phyloP scores from a whole-genome alignment of 2,797 vertebrate genomes.

The Cirrhinus mrigala region DNA sequence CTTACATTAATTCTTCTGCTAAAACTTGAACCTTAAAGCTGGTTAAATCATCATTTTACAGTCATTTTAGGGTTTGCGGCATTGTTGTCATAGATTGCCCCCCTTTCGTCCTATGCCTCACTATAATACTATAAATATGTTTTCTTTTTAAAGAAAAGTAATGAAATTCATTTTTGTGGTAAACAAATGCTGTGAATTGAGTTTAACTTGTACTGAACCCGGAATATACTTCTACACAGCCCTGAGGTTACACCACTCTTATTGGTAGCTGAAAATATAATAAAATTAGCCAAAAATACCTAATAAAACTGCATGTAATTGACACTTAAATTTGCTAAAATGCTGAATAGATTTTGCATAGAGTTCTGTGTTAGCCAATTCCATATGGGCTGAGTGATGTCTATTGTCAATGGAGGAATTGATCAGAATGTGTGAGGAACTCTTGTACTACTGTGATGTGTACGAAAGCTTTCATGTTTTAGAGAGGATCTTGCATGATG shows the following conservation, averaged over 20 bases:
- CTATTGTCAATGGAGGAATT: constrained; percentile 2
- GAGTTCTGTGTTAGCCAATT: not conserved
- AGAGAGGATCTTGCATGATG: not conserved
- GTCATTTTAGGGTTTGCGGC: not conserved
- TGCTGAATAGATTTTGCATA: not conserved
- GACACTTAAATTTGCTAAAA: not conserved
- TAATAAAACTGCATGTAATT: not conserved
- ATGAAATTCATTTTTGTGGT: not conserved
- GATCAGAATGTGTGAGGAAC: constrained; percentile 7
- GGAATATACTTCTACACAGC: not conserved
- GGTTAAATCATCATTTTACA: not conserved
- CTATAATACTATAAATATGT: too few species aligned
- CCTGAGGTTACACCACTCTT: not conserved
- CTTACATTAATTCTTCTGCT: not conserved
- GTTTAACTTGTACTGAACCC: not conserved
- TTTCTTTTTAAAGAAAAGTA: not conserved
- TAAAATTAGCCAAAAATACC: not conserved
- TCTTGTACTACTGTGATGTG: not conserved
- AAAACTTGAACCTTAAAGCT: not conserved
- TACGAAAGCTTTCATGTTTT: not conserved
- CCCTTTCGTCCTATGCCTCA: not conserved
- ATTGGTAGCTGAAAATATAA: not conserved
- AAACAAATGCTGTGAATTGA: not conserved
- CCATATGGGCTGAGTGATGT: not conserved
- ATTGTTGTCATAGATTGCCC: not conserved